These are phyloP conservation scores for Poeciliopsis infans DNA, from an alignment of 2,797 vertebrate species.

Conservation along the genomic window DNA sequence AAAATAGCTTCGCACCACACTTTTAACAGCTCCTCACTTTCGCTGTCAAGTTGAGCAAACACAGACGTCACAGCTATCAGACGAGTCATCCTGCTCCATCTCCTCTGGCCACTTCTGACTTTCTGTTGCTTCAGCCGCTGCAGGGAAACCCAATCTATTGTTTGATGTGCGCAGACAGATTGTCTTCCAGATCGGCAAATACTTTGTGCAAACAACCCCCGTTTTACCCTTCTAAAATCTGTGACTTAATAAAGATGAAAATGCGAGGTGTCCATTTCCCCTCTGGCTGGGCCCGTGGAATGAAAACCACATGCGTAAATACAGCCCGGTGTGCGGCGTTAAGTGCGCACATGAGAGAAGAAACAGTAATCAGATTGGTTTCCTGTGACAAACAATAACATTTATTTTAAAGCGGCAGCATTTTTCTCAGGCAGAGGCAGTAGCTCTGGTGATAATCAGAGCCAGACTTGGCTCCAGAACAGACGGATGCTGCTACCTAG, in stretches of 20 bases:
- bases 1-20: conserved; percentile 64
- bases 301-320: conserved; percentile 97
- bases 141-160: conserved; percentile 73
- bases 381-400: conserved; percentile 99
- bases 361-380: conserved; percentile 96
- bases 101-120: conserved; percentile 36
- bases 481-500: conserved; percentile 56
- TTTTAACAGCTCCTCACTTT: conserved; percentile 74
- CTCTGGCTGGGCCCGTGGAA: conserved; percentile 70
- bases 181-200: conserved; percentile 70
- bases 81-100: conserved; percentile 47
- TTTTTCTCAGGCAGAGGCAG: conserved; percentile 87
- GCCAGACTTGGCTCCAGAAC: conserved; percentile 83
- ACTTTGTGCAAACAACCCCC: conserved; percentile 72
- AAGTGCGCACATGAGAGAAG: conserved; percentile 83
- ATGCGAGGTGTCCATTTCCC: conserved; percentile 66
- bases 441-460: conserved; percentile 92
- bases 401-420: conserved; percentile 91
- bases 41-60: conserved; percentile 76
- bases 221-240: conserved; percentile 75
- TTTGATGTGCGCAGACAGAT: conserved; percentile 74
- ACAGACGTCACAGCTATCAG: conserved; percentile 72
- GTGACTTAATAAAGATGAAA: conserved; percentile 80
- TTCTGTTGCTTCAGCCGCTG: conserved; percentile 33
- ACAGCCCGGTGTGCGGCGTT: conserved; percentile 78